Evolutionary conservation across 2,888 invertebrate genomes (phyloP).

Genomic region (Gibbula magus): DNA sequence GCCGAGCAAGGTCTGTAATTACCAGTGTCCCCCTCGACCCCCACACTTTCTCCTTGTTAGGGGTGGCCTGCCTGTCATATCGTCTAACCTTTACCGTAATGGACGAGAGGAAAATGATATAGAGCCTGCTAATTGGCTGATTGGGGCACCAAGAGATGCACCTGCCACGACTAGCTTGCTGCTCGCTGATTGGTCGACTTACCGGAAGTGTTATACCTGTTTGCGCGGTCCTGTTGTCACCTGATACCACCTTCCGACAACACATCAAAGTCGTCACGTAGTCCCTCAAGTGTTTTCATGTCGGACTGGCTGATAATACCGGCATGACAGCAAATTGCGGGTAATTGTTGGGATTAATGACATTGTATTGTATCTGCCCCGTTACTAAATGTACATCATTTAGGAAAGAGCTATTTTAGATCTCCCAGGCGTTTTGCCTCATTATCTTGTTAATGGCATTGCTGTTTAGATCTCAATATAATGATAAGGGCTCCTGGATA

Average conservation of each 20-base stretch:
- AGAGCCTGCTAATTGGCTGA: background rate
- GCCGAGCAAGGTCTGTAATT: background rate
- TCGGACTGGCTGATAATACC: constrained; percentile 6
- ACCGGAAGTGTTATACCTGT: constrained; percentile 18
- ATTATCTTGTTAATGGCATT: background rate
- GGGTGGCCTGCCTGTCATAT: background rate
- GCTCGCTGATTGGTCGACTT: background rate
- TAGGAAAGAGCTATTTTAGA: constrained; percentile 4
- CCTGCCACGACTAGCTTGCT: background rate
- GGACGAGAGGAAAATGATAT: constrained; percentile 2
- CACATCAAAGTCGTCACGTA: constrained; percentile 8
- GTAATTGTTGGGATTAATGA: constrained; percentile 19
- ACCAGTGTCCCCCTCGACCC: background rate
- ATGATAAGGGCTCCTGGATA: no score
- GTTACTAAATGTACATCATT: constrained; percentile 17
- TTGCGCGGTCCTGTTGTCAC: background rate
- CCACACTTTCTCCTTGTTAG: background rate
- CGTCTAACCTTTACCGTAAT: constrained; percentile 8
- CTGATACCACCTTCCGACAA: constrained; percentile 11
- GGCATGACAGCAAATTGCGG: background rate
- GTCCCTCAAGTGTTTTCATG: constrained; percentile 17
- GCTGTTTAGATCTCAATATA: background rate
- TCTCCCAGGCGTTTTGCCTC: background rate
- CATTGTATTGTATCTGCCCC: background rate
- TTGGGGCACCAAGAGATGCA: background rate